These are phyloP conservation scores for Amphiduros pacificus DNA, from an alignment of 2,888 invertebrate genomes.

Conservation along the genomic window DNA sequence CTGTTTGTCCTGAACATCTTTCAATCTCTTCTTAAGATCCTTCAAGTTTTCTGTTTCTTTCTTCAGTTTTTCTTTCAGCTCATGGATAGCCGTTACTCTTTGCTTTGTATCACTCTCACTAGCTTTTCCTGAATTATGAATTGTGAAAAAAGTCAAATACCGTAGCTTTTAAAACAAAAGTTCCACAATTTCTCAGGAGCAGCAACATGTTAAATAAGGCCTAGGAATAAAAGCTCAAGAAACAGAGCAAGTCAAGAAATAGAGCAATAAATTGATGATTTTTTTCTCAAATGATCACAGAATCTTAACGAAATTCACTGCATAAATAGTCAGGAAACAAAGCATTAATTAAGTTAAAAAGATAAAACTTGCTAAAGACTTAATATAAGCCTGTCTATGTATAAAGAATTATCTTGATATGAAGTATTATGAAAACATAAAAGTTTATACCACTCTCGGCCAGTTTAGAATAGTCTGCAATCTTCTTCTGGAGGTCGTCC, in stretches of 20 bases:
- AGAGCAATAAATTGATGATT: too few species aligned
- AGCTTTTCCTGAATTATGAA: slow-evolving; percentile 23
- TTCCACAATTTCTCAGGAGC: neutral
- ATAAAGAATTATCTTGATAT: too few species aligned
- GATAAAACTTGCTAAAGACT: too few species aligned
- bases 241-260: too few species aligned
- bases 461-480: slow-evolving; percentile 50
- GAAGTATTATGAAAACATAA: neutral
- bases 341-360: too few species aligned
- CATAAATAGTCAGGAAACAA: too few species aligned
- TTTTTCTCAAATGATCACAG: too few species aligned
- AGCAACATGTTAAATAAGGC: too few species aligned
- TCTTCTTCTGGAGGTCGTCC: slow-evolving; percentile 47
- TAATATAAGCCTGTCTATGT: too few species aligned
- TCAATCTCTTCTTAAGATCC: slow-evolving; percentile 41
- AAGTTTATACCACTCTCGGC: slow-evolving; percentile 43
- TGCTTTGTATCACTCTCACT: slow-evolving; percentile 50
- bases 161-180: neutral
- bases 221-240: too few species aligned
- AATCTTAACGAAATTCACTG: too few species aligned
- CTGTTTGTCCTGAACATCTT: slow-evolving; percentile 47
- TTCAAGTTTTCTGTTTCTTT: slow-evolving; percentile 47
- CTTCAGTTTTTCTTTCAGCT: slow-evolving; percentile 49
- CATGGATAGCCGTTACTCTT: slow-evolving; percentile 47
- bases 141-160: too few species aligned